These are phyloP conservation scores for Saguinus midas DNA, from an alignment of 2,113 vertebrate species.

Conservation along the genomic window DNA sequence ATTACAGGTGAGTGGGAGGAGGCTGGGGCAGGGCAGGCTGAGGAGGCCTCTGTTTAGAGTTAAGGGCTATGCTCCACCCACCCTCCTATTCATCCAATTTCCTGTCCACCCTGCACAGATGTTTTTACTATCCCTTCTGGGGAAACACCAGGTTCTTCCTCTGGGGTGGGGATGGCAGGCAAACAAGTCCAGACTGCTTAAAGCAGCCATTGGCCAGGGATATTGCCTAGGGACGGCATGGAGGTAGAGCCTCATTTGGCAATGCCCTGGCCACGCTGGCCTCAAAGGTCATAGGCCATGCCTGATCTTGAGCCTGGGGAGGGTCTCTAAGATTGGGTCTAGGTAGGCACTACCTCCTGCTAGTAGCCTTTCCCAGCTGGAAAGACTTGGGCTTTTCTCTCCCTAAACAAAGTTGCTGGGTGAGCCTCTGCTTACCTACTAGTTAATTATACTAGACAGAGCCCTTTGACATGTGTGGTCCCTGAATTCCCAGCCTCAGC, in stretches of 20 bases:
- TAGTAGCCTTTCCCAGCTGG: not conserved
- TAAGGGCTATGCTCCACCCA: not conserved
- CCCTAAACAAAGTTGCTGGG: not conserved
- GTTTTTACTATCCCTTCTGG: not conserved
- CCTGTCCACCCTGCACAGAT: not conserved
- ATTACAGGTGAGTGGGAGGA: not conserved
- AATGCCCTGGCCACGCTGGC: not conserved
- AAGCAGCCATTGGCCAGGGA: not conserved
- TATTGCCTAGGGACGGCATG: not conserved
- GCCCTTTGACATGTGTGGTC: not conserved
- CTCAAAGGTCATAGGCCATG: not conserved
- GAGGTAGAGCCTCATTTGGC: not conserved
- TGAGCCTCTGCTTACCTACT: not conserved
- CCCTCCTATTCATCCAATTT: not conserved
- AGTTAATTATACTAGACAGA: not conserved
- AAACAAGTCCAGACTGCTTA: not conserved
- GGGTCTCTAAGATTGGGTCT: not conserved
- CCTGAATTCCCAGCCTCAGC: not conserved
- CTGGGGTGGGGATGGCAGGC: not conserved
- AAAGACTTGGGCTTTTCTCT: not conserved
- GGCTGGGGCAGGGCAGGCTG: not conserved
- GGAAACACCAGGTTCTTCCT: not conserved
- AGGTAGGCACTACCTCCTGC: not conserved
- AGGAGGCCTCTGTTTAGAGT: not conserved
- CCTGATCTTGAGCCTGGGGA: not conserved